Evolutionary conservation across 2,888 invertebrate species (phyloP).

Genomic region (Heterodera filipjevi): DNA sequence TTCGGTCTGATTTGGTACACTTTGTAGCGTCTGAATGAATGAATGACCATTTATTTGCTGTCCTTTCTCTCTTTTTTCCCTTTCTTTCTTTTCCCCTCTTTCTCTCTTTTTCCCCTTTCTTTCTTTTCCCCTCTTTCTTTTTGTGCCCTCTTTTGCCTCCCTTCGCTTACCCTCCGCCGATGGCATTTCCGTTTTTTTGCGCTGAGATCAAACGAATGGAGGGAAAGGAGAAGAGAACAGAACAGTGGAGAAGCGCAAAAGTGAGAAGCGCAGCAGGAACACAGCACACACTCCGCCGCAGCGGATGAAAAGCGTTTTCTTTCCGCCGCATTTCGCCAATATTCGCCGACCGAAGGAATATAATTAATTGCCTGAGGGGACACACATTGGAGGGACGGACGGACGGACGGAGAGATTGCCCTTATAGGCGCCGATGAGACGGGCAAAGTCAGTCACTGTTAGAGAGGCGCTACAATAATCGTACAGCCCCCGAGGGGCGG

Average conservation of each 20-base stretch:
- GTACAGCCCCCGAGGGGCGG: neutral
- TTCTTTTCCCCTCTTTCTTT: neutral
- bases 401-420: too few relatives aligned
- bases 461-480: neutral
- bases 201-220: neutral
- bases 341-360: neutral
- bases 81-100: neutral
- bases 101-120: neutral
- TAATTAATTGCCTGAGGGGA: neutral
- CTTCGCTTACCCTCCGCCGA: neutral
- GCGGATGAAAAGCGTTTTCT: neutral
- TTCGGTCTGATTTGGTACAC: conserved; percentile 54
- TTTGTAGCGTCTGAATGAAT: conserved; percentile 52
- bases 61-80: neutral
- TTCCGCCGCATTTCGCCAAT: neutral
- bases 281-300: neutral
- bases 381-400: neutral
- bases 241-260: neutral
- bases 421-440: neutral
- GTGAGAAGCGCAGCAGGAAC: neutral
- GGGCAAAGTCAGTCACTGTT: neutral
- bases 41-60: neutral
- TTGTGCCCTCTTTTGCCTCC: too few relatives aligned
- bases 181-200: neutral
- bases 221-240: neutral